Percentiles rank a stretch among this genome's conserved stretches.
These are phyloP conservation scores for Iselma pallidipennis DNA, from an alignment of 2,888 invertebrate species.

Conservation along the genomic window DNA sequence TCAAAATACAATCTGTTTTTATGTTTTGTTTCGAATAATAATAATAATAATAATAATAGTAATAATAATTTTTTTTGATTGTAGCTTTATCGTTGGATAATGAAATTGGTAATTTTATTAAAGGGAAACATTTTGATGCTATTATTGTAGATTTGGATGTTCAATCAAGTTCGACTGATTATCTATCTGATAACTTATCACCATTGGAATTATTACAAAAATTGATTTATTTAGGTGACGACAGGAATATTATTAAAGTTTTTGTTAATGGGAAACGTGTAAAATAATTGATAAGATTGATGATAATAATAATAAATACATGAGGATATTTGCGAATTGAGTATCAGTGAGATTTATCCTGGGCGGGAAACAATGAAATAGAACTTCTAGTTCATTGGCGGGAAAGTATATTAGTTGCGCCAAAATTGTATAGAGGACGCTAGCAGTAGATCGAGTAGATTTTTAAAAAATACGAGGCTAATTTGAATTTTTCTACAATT, in stretches of 20 bases:
- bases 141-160: constrained; percentile 71
- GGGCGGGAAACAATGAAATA: too few species aligned
- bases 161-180: constrained; percentile 57
- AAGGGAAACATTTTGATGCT: constrained; percentile 88
- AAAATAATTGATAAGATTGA: constrained; percentile 40
- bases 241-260: constrained; percentile 77
- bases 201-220: constrained; percentile 70
- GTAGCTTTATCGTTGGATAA: constrained; percentile 75
- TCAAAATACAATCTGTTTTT: not conserved
- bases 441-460: not conserved
- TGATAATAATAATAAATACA: too few species aligned
- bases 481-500: not conserved
- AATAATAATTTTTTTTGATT: constrained; percentile 32
- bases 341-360: too few species aligned
- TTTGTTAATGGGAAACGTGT: constrained; percentile 73
- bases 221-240: constrained; percentile 80
- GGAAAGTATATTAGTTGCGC: too few species aligned
- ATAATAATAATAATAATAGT: not conserved
- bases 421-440: not conserved
- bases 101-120: constrained; percentile 76
- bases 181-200: constrained; percentile 59
- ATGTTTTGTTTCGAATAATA: too few species aligned
- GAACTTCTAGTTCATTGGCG: too few species aligned
- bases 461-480: not conserved
- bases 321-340: too few species aligned